These are phyloP conservation scores for Megaceryle torquata DNA, from an alignment of 2,113 vertebrate genomes.

Conservation along the genomic window DNA sequence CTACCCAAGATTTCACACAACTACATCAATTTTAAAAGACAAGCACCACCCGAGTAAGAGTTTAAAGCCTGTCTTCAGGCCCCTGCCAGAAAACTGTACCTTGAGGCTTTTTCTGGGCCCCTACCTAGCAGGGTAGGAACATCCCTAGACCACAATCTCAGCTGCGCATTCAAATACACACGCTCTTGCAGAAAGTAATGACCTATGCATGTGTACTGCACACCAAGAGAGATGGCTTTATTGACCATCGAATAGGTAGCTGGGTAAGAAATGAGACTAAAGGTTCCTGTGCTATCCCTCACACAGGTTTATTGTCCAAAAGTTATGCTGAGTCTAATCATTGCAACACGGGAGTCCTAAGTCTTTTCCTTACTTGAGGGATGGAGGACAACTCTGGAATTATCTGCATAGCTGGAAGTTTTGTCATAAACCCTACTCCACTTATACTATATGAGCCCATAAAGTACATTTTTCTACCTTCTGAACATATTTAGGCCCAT, in stretches of 20 bases:
- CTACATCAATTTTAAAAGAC: not conserved
- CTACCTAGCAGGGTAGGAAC: not conserved
- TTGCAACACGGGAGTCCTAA: not conserved
- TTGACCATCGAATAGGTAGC: not conserved
- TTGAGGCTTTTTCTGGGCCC: not conserved
- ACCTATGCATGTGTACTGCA: not conserved
- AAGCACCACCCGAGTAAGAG: not conserved
- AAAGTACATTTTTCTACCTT: not conserved
- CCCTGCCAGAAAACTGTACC: not conserved
- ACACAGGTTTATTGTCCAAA: not conserved
- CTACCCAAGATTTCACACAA: not conserved
- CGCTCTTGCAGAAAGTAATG: not conserved
- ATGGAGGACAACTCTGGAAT: not conserved
- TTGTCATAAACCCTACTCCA: not conserved
- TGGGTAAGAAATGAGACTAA: not conserved
- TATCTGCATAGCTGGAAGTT: not conserved
- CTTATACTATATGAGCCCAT: not conserved
- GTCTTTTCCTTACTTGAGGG: not conserved
- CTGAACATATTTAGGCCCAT: not conserved
- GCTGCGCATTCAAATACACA: not conserved
- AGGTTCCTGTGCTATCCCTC: not conserved
- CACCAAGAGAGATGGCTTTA: not conserved
- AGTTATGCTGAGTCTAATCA: not conserved
- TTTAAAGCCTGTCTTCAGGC: not conserved
- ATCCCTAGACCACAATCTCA: not conserved